These are phyloP conservation scores for Rhagium mordax DNA, from an alignment of 2,888 invertebrate genomes.

Conservation along the genomic window DNA sequence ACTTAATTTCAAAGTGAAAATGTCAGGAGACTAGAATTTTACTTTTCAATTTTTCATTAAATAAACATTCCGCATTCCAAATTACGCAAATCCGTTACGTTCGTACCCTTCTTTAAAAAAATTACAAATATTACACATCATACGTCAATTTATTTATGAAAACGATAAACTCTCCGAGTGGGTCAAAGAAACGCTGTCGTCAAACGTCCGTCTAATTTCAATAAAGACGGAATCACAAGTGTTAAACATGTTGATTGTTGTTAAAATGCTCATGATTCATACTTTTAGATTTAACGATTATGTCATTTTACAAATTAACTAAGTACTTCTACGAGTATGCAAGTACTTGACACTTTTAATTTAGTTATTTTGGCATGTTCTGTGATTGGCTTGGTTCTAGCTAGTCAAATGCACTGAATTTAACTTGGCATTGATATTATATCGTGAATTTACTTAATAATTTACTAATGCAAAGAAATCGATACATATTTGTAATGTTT, in stretches of 20 bases:
- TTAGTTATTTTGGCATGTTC: neutral
- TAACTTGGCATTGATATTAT: too few species aligned
- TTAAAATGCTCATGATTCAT: constrained; percentile 50
- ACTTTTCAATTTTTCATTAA: too few species aligned
- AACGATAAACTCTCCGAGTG: neutral
- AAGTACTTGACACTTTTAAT: neutral
- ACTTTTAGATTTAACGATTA: constrained; percentile 29
- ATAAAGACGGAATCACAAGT: constrained; percentile 44
- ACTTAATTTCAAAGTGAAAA: too few species aligned
- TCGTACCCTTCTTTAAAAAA: neutral
- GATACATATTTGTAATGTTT: too few species aligned
- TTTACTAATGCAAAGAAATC: too few species aligned
- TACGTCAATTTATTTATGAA: neutral
- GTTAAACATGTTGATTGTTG: constrained; percentile 53
- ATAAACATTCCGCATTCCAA: too few species aligned
- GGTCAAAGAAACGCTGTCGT: constrained; percentile 16
- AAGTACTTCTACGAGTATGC: neutral
- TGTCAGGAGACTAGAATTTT: too few species aligned
- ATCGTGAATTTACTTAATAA: too few species aligned
- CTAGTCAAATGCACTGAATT: too few species aligned
- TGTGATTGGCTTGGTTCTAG: neutral
- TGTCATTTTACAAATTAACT: constrained; percentile 5
- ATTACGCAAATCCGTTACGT: neutral
- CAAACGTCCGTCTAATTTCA: constrained; percentile 43
- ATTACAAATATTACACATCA: neutral